These are phyloP conservation scores for Bradypodion ventrale DNA, from an alignment of 2,797 vertebrate species.

Conservation along the genomic window DNA sequence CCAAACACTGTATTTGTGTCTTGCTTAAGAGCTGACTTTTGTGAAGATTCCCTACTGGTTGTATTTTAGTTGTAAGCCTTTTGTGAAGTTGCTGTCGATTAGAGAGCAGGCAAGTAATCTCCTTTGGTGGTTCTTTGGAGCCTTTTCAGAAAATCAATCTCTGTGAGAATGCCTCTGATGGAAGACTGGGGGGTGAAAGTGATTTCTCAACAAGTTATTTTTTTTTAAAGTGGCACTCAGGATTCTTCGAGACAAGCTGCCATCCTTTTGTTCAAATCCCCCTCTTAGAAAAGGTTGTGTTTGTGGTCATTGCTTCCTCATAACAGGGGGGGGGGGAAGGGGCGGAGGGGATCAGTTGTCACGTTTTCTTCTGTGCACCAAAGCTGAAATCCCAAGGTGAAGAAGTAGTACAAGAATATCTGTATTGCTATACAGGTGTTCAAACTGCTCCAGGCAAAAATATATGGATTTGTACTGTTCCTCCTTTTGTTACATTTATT, in stretches of 20 bases:
- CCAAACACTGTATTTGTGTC: constrained; percentile 53
- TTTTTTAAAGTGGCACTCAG: background rate
- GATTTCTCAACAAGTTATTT: constrained; percentile 3
- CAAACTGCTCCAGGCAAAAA: background rate
- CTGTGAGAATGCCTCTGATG: background rate
- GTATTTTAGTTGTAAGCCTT: constrained; percentile 31
- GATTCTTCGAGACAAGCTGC: background rate
- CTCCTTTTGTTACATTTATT: no score
- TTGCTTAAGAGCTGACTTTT: constrained; percentile 24
- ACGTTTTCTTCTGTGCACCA: background rate
- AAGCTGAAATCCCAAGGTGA: background rate
- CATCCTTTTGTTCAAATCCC: background rate
- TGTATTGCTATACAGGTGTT: background rate
- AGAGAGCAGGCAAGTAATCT: constrained; percentile 45
- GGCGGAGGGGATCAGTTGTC: background rate
- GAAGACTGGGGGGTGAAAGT: constrained; percentile 4
- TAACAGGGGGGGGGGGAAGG: no score
- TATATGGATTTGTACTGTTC: no score
- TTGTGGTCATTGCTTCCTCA: background rate
- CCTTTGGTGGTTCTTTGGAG: constrained; percentile 48
- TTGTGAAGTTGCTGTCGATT: constrained; percentile 59
- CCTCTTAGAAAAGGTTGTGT: background rate
- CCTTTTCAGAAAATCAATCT: constrained; percentile 27
- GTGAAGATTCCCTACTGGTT: constrained; percentile 5
- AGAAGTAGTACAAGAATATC: no score